These are phyloP conservation scores for Leptatherina wallacei DNA, from an alignment of 2,797 vertebrate genomes.

Conservation along the genomic window DNA sequence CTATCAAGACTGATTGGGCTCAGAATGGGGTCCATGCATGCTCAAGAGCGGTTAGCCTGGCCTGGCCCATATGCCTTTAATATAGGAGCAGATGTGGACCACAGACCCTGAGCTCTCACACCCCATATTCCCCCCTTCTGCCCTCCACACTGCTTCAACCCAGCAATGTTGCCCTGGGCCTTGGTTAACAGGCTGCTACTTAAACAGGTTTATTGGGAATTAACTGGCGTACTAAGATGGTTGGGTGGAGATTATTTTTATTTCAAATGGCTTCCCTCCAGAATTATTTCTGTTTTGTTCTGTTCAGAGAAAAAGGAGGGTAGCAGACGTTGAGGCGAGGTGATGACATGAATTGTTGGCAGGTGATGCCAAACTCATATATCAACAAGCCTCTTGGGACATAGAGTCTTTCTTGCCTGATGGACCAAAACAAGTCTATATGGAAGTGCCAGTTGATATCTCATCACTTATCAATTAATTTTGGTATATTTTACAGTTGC, in stretches of 20 bases:
- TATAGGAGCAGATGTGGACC: slow-evolving; percentile 84
- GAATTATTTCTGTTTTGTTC: slow-evolving; percentile 47
- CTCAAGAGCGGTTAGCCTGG: slow-evolving; percentile 69
- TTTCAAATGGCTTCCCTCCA: slow-evolving; percentile 68
- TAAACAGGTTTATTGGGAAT: slow-evolving; percentile 73
- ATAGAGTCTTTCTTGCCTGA: slow-evolving; percentile 54
- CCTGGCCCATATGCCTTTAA: slow-evolving; percentile 84
- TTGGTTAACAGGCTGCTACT: slow-evolving; percentile 68
- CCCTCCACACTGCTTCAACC: slow-evolving; percentile 63
- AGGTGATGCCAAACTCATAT: slow-evolving; percentile 61
- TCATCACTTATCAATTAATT: slow-evolving; percentile 41
- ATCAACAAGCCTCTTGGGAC: slow-evolving; percentile 56
- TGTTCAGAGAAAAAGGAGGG: slow-evolving; percentile 24
- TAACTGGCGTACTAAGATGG: slow-evolving; percentile 68
- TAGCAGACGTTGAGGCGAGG: slow-evolving; percentile 42
- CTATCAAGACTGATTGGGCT: slow-evolving; percentile 84
- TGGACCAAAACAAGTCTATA: slow-evolving; percentile 44
- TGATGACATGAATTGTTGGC: slow-evolving; percentile 57
- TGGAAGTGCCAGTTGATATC: slow-evolving; percentile 51
- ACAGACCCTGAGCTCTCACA: slow-evolving; percentile 61
- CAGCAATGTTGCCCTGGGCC: slow-evolving; percentile 69
- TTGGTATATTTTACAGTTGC: slow-evolving; percentile 28
- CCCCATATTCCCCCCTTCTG: slow-evolving; percentile 50
- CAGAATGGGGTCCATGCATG: slow-evolving; percentile 64
- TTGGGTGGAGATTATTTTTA: slow-evolving; percentile 71